Percentiles rank a stretch among this genome's conserved stretches.
Conservation (phyloP, 2,888 invertebrate genomes). For the Lasioglossum oenotherae region DNA sequence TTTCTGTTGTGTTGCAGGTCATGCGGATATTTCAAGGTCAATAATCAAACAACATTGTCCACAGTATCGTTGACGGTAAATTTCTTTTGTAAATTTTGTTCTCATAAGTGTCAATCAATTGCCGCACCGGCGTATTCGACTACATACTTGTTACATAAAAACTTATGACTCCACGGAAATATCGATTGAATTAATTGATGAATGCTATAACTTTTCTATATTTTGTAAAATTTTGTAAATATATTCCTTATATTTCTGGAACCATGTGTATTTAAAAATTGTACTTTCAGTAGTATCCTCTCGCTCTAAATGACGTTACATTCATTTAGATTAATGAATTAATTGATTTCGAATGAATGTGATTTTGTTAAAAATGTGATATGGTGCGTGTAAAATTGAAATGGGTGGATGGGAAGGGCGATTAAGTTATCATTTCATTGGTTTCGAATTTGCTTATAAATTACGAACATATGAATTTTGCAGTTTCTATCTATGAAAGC, state of each 20-base stretch:
- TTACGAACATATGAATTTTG: neutral
- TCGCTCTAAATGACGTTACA: neutral
- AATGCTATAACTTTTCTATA: slow-evolving; percentile 13
- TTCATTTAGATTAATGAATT: neutral
- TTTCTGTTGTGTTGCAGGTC: slow-evolving; percentile 84
- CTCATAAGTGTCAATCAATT: slow-evolving; percentile 32
- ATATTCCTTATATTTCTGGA: neutral
- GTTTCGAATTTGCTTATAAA: neutral
- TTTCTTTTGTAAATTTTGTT: slow-evolving; percentile 32
- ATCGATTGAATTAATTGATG: slow-evolving; percentile 4
- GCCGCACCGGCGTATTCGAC: slow-evolving; percentile 35
- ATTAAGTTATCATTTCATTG: neutral
- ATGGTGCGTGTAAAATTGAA: neutral
- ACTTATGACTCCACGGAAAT: neutral
- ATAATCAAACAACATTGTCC: slow-evolving; percentile 88
- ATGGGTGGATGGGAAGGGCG: neutral
- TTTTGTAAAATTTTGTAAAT: slow-evolving; percentile 19
- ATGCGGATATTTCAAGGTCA: slow-evolving; percentile 86
- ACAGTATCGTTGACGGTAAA: slow-evolving; percentile 80
- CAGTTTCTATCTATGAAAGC: neutral
- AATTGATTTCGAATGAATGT: neutral
- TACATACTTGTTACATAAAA: slow-evolving; percentile 25
- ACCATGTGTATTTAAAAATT: neutral
- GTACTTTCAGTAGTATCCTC: neutral
- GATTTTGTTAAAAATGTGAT: neutral